Conservation (phyloP, 2,888 invertebrate genomes). For the Tribolium freemani region DNA sequence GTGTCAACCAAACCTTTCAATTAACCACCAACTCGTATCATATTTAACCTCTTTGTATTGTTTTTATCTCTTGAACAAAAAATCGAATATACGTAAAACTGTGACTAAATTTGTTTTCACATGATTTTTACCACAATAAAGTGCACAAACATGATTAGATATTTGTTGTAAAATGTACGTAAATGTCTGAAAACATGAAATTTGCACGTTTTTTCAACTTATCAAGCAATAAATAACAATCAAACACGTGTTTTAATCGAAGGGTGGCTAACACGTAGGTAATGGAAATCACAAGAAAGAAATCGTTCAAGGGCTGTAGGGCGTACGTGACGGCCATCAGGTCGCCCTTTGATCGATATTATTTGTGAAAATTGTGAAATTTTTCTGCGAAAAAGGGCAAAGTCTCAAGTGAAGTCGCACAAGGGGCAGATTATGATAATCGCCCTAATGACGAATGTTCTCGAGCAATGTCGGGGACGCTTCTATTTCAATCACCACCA, state of each 20-base stretch:
- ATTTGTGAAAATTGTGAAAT: no score
- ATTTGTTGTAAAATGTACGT: not conserved
- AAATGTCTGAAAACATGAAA: not conserved
- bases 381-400: no score
- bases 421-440: not conserved
- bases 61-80: not conserved
- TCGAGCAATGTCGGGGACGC: not conserved
- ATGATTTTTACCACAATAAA: no score
- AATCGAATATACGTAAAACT: not conserved
- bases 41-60: not conserved
- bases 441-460: slow-evolving; percentile 16
- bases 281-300: no score
- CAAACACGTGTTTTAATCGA: no score
- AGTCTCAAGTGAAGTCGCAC: not conserved
- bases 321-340: not conserved
- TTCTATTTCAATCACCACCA: not conserved
- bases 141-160: not conserved
- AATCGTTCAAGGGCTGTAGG: not conserved
- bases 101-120: not conserved
- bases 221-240: no score
- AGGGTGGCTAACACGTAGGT: no score
- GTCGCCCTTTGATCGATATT: not conserved
- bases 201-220: no score
- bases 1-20: no score
- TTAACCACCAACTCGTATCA: no score